Evolutionary conservation across 1,140 invertebrate genomes (phyloP), one percentile per base, ranked within the genome.

Genomic region (Macrostomum lignano): DNA sequence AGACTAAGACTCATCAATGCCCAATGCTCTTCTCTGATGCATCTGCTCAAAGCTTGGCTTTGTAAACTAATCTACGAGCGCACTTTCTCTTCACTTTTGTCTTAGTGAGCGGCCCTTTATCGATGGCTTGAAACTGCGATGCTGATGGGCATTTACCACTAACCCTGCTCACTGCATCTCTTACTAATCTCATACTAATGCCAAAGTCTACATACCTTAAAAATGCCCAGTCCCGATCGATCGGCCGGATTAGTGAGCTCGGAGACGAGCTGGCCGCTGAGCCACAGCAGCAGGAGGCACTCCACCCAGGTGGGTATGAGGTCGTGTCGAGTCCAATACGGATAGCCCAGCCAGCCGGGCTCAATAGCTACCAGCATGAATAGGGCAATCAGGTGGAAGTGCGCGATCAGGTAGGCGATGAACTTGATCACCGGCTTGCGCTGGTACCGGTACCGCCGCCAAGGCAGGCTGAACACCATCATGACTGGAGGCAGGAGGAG

Each of bases 381-480:
- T 39, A 94, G 69, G 29, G 81, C 58, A 70, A 94, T 91, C 32
- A 96, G 68, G 56, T 91, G 88, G 41, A 94, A 71, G 60, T 96
- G 88, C 1, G 88, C 93, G 1, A 86, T 91, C 31, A 96, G 65
- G 58, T 94, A 91, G 9, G 82, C 86, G 74, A 94, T 91, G 55
- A 96, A 96, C 60, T 94, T 94, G 46, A 96, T 88, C 42, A 96
- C 88, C 13, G 88, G 88, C 10, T 65, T 44, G 50, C 49, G 81
- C 48, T 81, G 63, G 64, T 82, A 76, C 57, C 84, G 91, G 52
- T 74, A 74, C 60, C 86, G 79, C 14, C 77, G 77, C 40, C 93
- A 60, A 7, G 86, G 86, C 42, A 94, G 66, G 21, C 82, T 91
- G 52, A 94, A 86, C 7, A 74, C 69, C 33, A 96, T 62, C 88